Evolutionary conservation across 1,140 invertebrate genomes (phyloP), one percentile per base, ranked within the genome.

Genomic region (Grapholita molesta): DNA sequence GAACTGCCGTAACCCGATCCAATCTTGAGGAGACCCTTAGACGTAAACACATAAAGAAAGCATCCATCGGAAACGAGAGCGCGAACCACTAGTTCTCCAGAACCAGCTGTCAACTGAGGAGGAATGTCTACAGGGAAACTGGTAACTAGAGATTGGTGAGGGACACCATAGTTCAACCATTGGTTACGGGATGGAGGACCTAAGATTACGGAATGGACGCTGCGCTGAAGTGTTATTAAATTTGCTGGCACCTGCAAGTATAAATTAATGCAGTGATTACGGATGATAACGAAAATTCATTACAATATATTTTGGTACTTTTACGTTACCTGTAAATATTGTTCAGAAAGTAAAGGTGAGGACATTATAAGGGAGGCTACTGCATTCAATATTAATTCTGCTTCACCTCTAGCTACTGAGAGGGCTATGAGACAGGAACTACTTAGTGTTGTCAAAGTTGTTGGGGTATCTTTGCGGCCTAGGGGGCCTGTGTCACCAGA

Each of bases 1-100:
- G 98, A 98, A 74, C 96, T 97, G 38, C 96, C 96, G 91, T 97
- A 98, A 18, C 98, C 98, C 73, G 97, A 97, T 6, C 98, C 98
- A 76, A 99, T 95, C 93, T 99, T 99, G 32, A 97, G 93, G 55
- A 98, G 92, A 7, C 97, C 96, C 79, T 94, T 95, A 0, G 95
- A 94, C 77, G 94, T 96, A 80, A 96, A 95, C 3, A 99, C 87
- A 89, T 98, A 99, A 24, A 99, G 92, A 88, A 95, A 98, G 73
- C 95, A 95, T 23, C 98, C 98, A 92, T 99, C 98, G 82, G 96
- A 97, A 3, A 95, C 96, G 81, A 97, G 94, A 71, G 95, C 94
- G 80, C 93, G 93, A 53, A 93, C 82, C 5, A 87, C 81, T 0
- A 93, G 76, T 11, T 90, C 86, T 21, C 78, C 78, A 23, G 91